phyloP scores from a whole-genome alignment of 2,888 invertebrate genomes.

The Epirrhoe alternata region DNA sequence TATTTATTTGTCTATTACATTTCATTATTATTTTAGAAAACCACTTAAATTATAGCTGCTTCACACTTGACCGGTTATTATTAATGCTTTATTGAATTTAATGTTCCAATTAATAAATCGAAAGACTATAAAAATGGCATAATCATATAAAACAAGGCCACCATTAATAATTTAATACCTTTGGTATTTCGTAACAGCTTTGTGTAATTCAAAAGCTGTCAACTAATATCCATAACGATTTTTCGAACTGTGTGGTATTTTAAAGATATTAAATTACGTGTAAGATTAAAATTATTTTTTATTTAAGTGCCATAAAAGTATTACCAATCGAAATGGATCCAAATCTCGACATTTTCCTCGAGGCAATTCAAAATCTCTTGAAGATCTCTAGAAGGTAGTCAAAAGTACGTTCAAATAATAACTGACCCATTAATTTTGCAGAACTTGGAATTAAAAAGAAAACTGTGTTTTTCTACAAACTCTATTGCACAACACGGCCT shows the following conservation, averaged over 20 bases:
- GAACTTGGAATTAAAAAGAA: background rate
- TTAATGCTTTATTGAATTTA: slow-evolving; percentile 14
- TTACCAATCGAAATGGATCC: too few relatives aligned
- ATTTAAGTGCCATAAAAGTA: too few relatives aligned
- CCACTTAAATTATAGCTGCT: background rate
- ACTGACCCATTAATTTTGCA: too few relatives aligned
- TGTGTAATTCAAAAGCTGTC: slow-evolving; percentile 25
- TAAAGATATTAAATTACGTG: slow-evolving; percentile 20
- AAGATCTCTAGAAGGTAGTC: too few relatives aligned
- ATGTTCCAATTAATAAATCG: slow-evolving; percentile 10
- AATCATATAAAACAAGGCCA: slow-evolving; percentile 25
- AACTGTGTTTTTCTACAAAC: slow-evolving; percentile 13
- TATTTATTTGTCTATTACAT: background rate
- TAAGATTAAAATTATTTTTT: background rate
- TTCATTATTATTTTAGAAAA: slow-evolving; percentile 3
- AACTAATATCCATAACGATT: slow-evolving; percentile 23
- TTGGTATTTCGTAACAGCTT: slow-evolving; percentile 16
- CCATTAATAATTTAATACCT: slow-evolving; percentile 33
- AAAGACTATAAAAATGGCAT: slow-evolving; percentile 20
- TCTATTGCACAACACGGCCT: slow-evolving; percentile 48
- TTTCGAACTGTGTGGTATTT: slow-evolving; percentile 28
- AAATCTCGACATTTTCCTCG: too few relatives aligned
- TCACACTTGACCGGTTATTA: slow-evolving; percentile 1
- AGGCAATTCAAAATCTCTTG: too few relatives aligned
- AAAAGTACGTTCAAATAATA: background rate